Percentiles rank a stretch among this genome's conserved stretches.
These are phyloP conservation scores for Trichopria drosophilae DNA, from an alignment of 2,888 invertebrate genomes.

Conservation along the genomic window DNA sequence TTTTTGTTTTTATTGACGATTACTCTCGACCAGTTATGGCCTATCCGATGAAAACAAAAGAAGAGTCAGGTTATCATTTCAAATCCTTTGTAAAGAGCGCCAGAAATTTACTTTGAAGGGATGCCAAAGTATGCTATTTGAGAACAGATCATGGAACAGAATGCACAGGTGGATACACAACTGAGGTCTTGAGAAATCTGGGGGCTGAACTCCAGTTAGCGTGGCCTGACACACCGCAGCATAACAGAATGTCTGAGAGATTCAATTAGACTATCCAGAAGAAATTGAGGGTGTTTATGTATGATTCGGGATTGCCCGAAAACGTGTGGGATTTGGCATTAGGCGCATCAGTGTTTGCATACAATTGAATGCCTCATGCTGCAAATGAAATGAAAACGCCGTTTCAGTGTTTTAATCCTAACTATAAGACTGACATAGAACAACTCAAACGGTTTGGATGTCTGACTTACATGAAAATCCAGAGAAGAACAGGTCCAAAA, in stretches of 20 bases:
- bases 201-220: slow-evolving; percentile 26
- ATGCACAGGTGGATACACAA: slow-evolving; percentile 32
- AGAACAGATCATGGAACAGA: slow-evolving; percentile 34
- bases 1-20: slow-evolving; percentile 31
- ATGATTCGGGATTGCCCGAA: slow-evolving; percentile 10
- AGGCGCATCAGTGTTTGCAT: too few relatives aligned
- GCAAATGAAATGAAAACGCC: too few relatives aligned
- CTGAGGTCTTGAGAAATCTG: slow-evolving; percentile 28
- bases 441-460: too few relatives aligned
- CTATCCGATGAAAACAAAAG: slow-evolving; percentile 32
- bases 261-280: too few relatives aligned
- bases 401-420: slow-evolving; percentile 13
- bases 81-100: too few relatives aligned
- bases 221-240: too few relatives aligned
- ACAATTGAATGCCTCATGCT: too few relatives aligned
- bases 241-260: too few relatives aligned
- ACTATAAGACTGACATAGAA: slow-evolving; percentile 10
- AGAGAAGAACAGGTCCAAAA: background rate
- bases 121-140: slow-evolving; percentile 35
- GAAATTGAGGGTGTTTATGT: slow-evolving; percentile 20
- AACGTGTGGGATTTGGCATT: too few relatives aligned
- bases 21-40: slow-evolving; percentile 33
- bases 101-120: slow-evolving; percentile 31
- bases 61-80: slow-evolving; percentile 23
- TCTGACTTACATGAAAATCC: slow-evolving; percentile 12